phyloP scores from a whole-genome alignment of 2,888 invertebrate genomes.

The Spilosoma lubricipeda region DNA sequence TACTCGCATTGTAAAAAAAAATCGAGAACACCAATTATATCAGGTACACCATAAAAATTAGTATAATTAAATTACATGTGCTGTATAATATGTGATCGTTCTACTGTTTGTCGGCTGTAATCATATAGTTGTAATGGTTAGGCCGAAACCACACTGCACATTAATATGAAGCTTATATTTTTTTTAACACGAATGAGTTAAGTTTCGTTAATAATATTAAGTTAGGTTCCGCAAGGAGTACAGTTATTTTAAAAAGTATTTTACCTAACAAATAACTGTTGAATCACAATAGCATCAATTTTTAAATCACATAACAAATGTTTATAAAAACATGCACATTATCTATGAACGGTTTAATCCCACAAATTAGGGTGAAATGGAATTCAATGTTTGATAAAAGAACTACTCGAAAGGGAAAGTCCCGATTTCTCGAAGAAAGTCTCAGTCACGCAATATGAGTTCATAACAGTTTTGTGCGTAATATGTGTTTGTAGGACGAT shows the following conservation, averaged over 20 bases:
- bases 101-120: conserved; percentile 26
- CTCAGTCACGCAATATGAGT: background rate
- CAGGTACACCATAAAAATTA: conserved; percentile 26
- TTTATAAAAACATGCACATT: background rate
- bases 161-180: background rate
- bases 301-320: background rate
- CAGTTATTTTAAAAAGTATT: background rate
- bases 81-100: conserved; percentile 27
- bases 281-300: background rate
- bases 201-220: no score
- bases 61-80: conserved; percentile 42
- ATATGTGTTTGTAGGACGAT: background rate
- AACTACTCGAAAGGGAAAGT: background rate
- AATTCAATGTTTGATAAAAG: background rate
- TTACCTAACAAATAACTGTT: background rate
- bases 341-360: background rate
- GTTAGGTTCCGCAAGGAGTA: background rate
- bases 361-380: background rate
- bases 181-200: background rate
- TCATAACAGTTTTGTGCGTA: background rate
- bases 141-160: background rate
- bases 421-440: background rate
- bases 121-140: conserved; percentile 4
- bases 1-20: conserved; percentile 27
- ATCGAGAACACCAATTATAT: conserved; percentile 33